Conservation (phyloP, 2,888 invertebrate species). For the Eupithecia centaureata region DNA sequence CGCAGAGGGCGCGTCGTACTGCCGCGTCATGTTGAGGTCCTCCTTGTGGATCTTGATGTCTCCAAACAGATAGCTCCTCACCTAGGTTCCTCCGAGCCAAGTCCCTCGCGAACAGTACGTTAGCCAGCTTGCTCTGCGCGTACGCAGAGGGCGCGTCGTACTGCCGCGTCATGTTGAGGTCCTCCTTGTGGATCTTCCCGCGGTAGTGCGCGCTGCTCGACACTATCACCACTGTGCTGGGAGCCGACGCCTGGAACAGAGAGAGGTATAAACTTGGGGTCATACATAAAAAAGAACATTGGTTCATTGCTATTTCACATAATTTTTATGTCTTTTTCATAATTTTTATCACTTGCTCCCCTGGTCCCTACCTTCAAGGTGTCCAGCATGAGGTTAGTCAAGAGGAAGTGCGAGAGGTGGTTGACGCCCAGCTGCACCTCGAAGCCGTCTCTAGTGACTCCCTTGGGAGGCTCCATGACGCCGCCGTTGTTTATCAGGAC, state of each 20-base stretch:
- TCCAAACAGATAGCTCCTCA: slow-evolving; percentile 51
- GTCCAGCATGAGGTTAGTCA: slow-evolving; percentile 89
- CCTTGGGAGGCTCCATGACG: slow-evolving; percentile 86
- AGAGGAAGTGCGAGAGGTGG: slow-evolving; percentile 91
- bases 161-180: slow-evolving; percentile 86
- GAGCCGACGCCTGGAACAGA: slow-evolving; percentile 81
- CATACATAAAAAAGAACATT: too few species aligned
- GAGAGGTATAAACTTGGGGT: not conserved
- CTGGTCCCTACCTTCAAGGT: slow-evolving; percentile 85
- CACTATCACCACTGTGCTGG: slow-evolving; percentile 90
- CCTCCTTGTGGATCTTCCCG: slow-evolving; percentile 87
- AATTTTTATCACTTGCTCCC: too few species aligned
- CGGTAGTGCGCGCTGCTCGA: slow-evolving; percentile 87
- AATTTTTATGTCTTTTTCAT: too few species aligned
- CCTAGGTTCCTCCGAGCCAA: slow-evolving; percentile 86
- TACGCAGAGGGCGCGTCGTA: slow-evolving; percentile 88
- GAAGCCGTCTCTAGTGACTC: slow-evolving; percentile 90
- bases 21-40: slow-evolving; percentile 87
- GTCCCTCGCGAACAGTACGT: slow-evolving; percentile 89
- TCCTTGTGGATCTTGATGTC: slow-evolving; percentile 82
- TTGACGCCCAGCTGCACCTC: slow-evolving; percentile 93
- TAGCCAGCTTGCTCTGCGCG: slow-evolving; percentile 92
- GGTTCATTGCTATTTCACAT: too few species aligned
- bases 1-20: slow-evolving; percentile 86
- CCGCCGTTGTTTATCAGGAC: slow-evolving; percentile 93